phyloP scores from a whole-genome alignment of 2,113 vertebrate species.

The Ptyas mucosa region DNA sequence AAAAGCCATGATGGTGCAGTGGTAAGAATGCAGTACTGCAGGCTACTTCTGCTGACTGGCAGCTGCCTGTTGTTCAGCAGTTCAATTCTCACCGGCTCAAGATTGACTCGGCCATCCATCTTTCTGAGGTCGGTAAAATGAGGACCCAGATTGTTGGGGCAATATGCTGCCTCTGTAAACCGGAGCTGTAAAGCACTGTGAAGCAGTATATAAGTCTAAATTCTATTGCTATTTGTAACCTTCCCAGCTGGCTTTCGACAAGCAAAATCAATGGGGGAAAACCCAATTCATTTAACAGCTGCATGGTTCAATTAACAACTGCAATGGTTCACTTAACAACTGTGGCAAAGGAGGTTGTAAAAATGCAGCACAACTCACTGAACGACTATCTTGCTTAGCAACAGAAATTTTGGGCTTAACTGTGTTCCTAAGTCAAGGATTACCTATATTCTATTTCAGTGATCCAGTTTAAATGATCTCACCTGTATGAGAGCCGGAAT shows the following conservation, averaged over 20 bases:
- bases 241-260: neutral
- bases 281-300: neutral
- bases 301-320: neutral
- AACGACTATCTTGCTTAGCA: neutral
- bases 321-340: neutral
- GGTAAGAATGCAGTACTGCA: too few species aligned
- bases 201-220: too few species aligned
- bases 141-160: too few species aligned
- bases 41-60: too few species aligned
- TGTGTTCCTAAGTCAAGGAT: neutral
- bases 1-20: too few species aligned
- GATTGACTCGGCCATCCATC: too few species aligned
- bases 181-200: too few species aligned
- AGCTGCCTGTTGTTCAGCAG: too few species aligned
- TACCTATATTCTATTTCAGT: neutral
- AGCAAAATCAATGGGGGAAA: neutral
- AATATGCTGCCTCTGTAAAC: too few species aligned
- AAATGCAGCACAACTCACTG: neutral
- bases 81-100: too few species aligned
- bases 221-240: neutral
- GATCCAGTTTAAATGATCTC: conserved; percentile 13
- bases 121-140: too few species aligned
- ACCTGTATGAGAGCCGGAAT: conserved; percentile 93
- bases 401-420: neutral
- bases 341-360: neutral